These are phyloP conservation scores for Leuciscus idus DNA, from an alignment of 2,113 vertebrate species.

Conservation along the genomic window DNA sequence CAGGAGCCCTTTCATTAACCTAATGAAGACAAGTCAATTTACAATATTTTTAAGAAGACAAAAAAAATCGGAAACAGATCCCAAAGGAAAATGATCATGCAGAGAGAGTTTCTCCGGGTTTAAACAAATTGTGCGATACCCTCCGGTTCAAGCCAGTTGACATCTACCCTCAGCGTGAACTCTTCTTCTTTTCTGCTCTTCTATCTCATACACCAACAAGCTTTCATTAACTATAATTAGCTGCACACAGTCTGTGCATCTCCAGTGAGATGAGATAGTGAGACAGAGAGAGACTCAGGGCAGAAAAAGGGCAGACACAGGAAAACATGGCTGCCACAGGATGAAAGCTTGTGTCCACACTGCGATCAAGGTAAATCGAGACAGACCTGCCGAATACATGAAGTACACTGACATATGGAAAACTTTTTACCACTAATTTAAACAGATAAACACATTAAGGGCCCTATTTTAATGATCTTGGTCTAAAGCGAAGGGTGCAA, in stretches of 20 bases:
- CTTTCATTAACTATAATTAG: constrained; percentile 80
- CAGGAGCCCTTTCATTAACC: constrained; percentile 81
- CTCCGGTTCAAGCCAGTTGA: constrained; percentile 77
- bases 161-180: constrained; percentile 58
- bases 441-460: neutral
- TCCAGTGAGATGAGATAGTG: constrained; percentile 43
- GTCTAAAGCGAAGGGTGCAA: too few species aligned
- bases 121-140: constrained; percentile 77
- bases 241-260: constrained; percentile 67
- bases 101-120: constrained; percentile 67
- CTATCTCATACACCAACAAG: constrained; percentile 59
- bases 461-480: too few species aligned
- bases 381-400: neutral
- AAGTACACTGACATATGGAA: neutral
- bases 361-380: neutral
- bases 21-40: constrained; percentile 85
- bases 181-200: constrained; percentile 68
- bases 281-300: neutral
- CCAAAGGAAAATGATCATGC: constrained; percentile 75
- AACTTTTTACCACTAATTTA: neutral
- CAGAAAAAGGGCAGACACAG: neutral
- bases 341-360: neutral
- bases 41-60: constrained; percentile 75
- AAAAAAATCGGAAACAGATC: constrained; percentile 56
- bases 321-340: neutral